phyloP scores from a whole-genome alignment of 2,797 vertebrate species.

The Sphenopsis melanotis region DNA sequence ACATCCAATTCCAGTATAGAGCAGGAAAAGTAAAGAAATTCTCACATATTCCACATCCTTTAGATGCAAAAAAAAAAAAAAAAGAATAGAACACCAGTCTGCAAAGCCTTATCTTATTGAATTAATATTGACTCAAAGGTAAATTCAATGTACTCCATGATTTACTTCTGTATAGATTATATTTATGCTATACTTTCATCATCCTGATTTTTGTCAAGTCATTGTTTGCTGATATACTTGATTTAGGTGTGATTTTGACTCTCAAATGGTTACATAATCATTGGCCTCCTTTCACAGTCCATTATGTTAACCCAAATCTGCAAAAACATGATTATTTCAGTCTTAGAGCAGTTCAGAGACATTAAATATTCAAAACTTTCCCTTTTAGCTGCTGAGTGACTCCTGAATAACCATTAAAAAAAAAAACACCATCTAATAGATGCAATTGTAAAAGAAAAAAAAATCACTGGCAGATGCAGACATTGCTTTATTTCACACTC shows the following conservation, averaged over 20 bases:
- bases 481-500: neutral
- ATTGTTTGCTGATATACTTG: neutral
- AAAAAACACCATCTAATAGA: neutral
- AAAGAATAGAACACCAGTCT: neutral
- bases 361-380: conserved; percentile 37
- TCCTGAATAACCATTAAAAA: neutral
- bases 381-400: neutral
- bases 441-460: neutral
- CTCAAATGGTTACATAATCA: neutral
- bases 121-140: neutral
- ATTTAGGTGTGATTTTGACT: neutral
- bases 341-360: neutral
- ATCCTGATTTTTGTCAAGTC: conserved; percentile 1
- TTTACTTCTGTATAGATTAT: conserved; percentile 24
- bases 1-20: neutral
- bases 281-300: neutral
- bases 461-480: neutral
- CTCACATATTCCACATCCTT: neutral
- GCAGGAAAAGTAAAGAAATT: neutral
- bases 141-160: neutral
- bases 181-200: neutral
- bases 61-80: neutral
- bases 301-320: conserved; percentile 18
- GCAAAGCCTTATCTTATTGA: neutral
- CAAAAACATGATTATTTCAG: conserved; percentile 13